Percentiles rank a stretch among this genome's conserved stretches.
phyloP scores from a whole-genome alignment of 1,140 invertebrate genomes.

The Chrysomallon squamiferum region DNA sequence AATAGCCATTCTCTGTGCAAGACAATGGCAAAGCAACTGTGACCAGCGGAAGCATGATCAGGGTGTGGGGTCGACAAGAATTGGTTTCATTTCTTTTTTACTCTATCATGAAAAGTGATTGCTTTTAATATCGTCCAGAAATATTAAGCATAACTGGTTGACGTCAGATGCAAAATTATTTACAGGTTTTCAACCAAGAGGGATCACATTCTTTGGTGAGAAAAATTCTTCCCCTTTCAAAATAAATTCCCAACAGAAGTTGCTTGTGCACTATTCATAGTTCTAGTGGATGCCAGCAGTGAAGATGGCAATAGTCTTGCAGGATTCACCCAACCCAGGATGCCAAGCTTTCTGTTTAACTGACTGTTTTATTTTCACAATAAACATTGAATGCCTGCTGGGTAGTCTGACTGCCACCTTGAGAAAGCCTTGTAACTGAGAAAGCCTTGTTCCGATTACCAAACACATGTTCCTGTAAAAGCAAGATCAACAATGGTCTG shows the following conservation, averaged over 20 bases:
- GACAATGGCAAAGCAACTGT: background rate
- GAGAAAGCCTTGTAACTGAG: background rate
- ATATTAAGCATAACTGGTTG: background rate
- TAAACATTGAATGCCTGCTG: conserved; percentile 2
- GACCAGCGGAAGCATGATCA: conserved; percentile 2
- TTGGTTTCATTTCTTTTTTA: background rate
- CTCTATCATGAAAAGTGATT: background rate
- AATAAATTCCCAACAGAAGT: conserved; percentile 7
- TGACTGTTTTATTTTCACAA: background rate
- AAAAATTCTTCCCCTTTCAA: conserved; percentile 5
- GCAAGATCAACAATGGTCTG: too few species aligned
- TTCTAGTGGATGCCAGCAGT: too few species aligned
- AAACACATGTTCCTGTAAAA: too few species aligned
- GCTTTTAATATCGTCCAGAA: background rate
- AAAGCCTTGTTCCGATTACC: too few species aligned
- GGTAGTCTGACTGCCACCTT: conserved; percentile 1
- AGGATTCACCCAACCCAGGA: too few species aligned
- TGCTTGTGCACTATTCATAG: background rate
- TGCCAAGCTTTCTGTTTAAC: conserved; percentile 1
- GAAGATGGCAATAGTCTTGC: too few species aligned
- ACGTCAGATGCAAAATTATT: conserved; percentile 6
- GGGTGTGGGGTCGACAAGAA: background rate
- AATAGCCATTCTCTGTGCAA: background rate
- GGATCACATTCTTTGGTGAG: background rate
- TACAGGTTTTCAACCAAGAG: conserved; percentile 1